Base-by-base conservation (phyloP, 2,113 vertebrate species). In the Ailuropoda melanoleuca region DNA sequence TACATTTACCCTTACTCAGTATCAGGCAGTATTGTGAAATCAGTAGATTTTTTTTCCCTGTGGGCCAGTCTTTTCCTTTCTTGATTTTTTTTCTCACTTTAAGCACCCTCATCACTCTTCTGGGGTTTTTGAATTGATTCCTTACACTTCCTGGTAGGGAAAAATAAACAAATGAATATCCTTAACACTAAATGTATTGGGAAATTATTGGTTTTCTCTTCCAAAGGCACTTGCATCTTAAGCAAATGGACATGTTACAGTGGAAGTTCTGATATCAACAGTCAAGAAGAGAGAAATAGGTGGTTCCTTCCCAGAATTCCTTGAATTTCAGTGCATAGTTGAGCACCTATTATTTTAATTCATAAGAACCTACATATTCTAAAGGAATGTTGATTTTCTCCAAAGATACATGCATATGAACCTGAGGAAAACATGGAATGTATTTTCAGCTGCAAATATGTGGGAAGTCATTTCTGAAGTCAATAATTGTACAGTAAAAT, bases 241-340 rank as follows among this genome's bases (percentile, higher is more conserved):
- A 90, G 5, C 50, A 93, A 62, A 97, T 78, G 15, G 9, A 56
- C 64, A 82, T 43, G 74, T 80, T 68, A 81, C 2, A 56, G n/a
- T 84, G 21, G 50, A 11, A 60, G 89, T 90, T 90, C 24, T 93
- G 74, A 23, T 93, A 86, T 88, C 66, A 95, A 21, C 39, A 90
- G 24, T 29, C 66, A 90, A 43, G 7, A 90, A 55, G 34, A 83
- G 75, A 91, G 26, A 39, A 87, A 80, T 55, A 74, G 15, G 34
- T 70, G 11, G 4, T 92, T 93, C 7, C 18, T 93, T 95, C 56
- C 17, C 2, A 89, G 29, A 81, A 64, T 21, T 81, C 19, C 23
- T 96, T 24, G 13, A 75, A 91, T 96, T 78, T 91, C n/a, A 93
- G n/a, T 84, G 19, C 62, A 74, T 43, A 84, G 24, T 78, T 96